A percentile compares a stretch with the other conserved stretches of the same genome.
phyloP scores from a whole-genome alignment of 2,113 vertebrate genomes.

The Pyrgilauda ruficollis region DNA sequence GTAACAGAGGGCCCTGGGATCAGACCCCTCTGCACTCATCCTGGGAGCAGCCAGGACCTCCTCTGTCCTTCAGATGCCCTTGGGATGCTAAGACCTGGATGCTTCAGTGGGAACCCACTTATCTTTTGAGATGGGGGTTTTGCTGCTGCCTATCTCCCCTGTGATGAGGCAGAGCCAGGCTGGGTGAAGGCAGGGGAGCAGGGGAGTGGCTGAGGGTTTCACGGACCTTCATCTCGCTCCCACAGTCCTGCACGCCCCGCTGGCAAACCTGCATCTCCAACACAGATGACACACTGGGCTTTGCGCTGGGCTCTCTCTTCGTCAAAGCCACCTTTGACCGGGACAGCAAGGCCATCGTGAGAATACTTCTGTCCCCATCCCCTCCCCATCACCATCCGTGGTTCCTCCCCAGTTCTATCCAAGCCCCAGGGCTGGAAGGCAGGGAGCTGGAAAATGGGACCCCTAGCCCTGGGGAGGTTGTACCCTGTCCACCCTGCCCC shows the following conservation, averaged over 20 bases:
- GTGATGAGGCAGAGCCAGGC: not conserved
- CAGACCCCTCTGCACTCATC: not conserved
- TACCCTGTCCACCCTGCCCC: not conserved
- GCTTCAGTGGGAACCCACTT: not conserved
- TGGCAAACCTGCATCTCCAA: constrained; percentile 98
- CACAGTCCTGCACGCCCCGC: constrained; percentile 90
- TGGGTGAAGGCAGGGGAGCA: not conserved
- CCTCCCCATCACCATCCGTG: rapidly evolving
- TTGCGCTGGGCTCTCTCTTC: constrained; percentile 93
- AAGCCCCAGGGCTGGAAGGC: not conserved
- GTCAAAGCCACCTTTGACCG: constrained; percentile 95
- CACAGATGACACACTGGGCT: constrained; percentile 93
- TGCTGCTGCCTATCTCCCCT: not conserved
- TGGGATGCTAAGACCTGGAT: not conserved
- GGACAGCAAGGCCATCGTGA: constrained; percentile 93
- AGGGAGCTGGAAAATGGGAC: not conserved
- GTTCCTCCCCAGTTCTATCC: not conserved
- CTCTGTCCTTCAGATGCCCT: not conserved
- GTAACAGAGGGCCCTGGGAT: constrained; percentile 18
- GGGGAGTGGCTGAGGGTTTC: not conserved
- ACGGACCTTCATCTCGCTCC: rapidly evolving
- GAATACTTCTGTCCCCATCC: constrained; percentile 30
- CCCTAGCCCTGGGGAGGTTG: rapidly evolving
- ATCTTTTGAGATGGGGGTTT: not conserved
- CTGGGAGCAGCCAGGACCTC: not conserved